A percentile compares a stretch with the other conserved stretches of the same genome.
Conservation (phyloP, 2,888 invertebrate genomes). For the Achlya flavicornis region DNA sequence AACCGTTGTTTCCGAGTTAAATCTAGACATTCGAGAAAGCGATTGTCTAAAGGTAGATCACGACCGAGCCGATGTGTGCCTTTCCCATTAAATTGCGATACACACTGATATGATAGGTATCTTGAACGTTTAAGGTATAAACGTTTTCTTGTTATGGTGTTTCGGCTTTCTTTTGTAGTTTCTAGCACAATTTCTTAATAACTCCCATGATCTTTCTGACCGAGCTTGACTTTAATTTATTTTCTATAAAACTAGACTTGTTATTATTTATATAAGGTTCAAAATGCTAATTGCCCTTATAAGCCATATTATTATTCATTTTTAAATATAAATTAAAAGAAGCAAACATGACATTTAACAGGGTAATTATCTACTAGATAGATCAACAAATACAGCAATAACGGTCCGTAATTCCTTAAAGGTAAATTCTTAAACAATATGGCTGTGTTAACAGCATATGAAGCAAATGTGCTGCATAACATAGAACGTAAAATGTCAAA, state of each 20-base stretch:
- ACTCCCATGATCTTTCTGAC: background rate
- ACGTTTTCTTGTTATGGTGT: slow-evolving; percentile 42
- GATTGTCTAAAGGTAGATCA: slow-evolving; percentile 50
- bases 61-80: slow-evolving; percentile 51
- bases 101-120: slow-evolving; percentile 51
- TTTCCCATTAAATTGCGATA: slow-evolving; percentile 54
- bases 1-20: slow-evolving; percentile 42
- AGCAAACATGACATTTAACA: background rate
- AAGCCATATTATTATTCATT: background rate
- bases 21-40: slow-evolving; percentile 58
- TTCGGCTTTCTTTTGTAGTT: slow-evolving; percentile 34
- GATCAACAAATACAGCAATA: background rate
- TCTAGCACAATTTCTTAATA: slow-evolving; percentile 13
- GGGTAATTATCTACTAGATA: background rate
- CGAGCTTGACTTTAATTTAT: background rate
- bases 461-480: slow-evolving; percentile 18
- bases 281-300: too few relatives aligned
- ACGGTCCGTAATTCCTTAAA: background rate
- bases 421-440: background rate
- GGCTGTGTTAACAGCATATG: slow-evolving; percentile 12
- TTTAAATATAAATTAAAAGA: too few relatives aligned
- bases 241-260: background rate
- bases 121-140: slow-evolving; percentile 53
- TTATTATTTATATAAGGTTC: background rate
- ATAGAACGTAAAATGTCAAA: slow-evolving; percentile 14